Percentiles rank a stretch among this genome's conserved stretches.
phyloP scores from a whole-genome alignment of 2,888 invertebrate genomes.

The Pediacus dermestoides region DNA sequence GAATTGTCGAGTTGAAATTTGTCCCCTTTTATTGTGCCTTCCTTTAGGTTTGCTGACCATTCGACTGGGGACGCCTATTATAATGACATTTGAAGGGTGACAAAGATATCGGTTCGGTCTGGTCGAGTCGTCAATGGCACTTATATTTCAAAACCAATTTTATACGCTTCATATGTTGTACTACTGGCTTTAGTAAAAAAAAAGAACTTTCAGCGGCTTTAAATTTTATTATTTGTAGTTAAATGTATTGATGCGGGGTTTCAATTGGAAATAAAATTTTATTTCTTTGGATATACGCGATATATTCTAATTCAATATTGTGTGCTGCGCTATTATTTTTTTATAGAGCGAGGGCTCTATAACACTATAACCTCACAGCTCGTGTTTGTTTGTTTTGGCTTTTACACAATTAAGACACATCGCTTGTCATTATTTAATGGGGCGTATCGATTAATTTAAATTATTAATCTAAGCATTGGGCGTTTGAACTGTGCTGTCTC shows the following conservation, averaged over 20 bases:
- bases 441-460: slow-evolving; percentile 21
- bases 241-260: slow-evolving; percentile 20
- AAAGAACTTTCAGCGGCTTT: slow-evolving; percentile 24
- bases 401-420: slow-evolving; percentile 5
- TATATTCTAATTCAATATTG: slow-evolving; percentile 36
- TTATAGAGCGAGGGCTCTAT: no score
- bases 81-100: slow-evolving; percentile 46
- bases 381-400: slow-evolving; percentile 1
- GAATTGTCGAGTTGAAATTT: slow-evolving; percentile 45
- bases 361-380: no score
- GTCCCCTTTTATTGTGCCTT: slow-evolving; percentile 43
- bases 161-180: slow-evolving; percentile 46
- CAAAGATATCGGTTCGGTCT: slow-evolving; percentile 46
- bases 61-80: slow-evolving; percentile 41
- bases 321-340: no score
- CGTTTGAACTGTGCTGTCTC: slow-evolving; percentile 22
- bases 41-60: slow-evolving; percentile 46
- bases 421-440: slow-evolving; percentile 16
- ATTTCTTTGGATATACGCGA: slow-evolving; percentile 31
- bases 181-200: slow-evolving; percentile 21
- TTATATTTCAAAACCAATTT: slow-evolving; percentile 47
- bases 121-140: slow-evolving; percentile 44
- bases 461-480: slow-evolving; percentile 23
- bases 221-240: slow-evolving; percentile 36
- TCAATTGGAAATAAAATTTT: slow-evolving; percentile 43